Evolutionary conservation across 2,888 invertebrate genomes (phyloP).

Genomic region (Epsilonema sp.): DNA sequence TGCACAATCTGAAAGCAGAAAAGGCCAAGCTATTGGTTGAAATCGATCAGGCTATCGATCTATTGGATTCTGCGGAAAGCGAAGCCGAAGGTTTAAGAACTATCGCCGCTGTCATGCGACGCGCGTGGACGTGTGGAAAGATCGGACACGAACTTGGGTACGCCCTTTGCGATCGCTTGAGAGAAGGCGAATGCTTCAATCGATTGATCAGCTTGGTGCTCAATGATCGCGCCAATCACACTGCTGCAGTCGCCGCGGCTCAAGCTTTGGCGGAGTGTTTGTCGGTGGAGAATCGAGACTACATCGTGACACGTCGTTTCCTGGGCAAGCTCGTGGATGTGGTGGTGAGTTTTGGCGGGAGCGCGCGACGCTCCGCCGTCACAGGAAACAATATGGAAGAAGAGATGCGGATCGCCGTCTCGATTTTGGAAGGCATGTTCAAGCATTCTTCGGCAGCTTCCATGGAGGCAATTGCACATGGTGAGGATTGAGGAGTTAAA

Average conservation of each 20-base stretch:
- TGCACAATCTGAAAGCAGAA: too few species aligned
- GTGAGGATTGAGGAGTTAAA: too few species aligned
- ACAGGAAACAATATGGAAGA: neutral
- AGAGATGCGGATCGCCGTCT: neutral
- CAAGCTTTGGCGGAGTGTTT: neutral
- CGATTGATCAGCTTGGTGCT: slow-evolving; percentile 34
- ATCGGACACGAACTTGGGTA: slow-evolving; percentile 75
- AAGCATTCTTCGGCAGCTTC: neutral
- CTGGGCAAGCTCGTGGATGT: neutral
- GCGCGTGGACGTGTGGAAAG: slow-evolving; percentile 88
- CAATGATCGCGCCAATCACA: neutral
- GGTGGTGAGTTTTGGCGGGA: too few species aligned
- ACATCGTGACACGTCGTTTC: slow-evolving; percentile 40
- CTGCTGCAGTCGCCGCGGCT: neutral
- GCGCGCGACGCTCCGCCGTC: neutral
- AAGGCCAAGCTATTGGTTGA: too few species aligned
- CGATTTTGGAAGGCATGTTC: slow-evolving; percentile 1
- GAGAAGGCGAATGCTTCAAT: too few species aligned
- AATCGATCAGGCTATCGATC: too few species aligned
- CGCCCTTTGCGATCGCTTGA: slow-evolving; percentile 64
- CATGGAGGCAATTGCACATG: slow-evolving; percentile 38
- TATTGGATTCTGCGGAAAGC: too few species aligned
- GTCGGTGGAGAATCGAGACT: neutral
- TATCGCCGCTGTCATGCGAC: slow-evolving; percentile 37
- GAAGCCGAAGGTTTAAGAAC: neutral